Evolutionary conservation across 2,797 vertebrate genomes (phyloP).

Genomic region (Coranthus polyacanthus): DNA sequence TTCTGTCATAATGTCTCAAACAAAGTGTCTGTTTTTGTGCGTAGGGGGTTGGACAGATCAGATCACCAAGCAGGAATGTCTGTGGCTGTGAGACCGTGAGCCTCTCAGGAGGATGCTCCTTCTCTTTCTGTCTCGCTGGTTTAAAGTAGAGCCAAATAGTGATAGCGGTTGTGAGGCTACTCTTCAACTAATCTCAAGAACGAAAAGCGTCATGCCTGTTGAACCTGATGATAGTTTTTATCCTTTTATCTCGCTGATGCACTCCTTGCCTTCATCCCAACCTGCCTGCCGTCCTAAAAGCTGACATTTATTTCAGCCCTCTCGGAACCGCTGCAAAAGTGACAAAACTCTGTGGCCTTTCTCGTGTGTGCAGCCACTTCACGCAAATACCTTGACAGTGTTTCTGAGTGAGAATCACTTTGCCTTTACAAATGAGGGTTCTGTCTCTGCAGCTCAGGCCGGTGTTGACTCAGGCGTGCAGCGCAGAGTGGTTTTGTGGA

Average conservation of each 20-base stretch:
- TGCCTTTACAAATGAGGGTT: conserved; percentile 53
- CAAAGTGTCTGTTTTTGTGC: conserved; percentile 50
- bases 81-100: conserved; percentile 57
- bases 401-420: too few relatives aligned
- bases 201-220: conserved; percentile 47
- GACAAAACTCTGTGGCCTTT: conserved; percentile 26
- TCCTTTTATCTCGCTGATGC: conserved; percentile 14
- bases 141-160: conserved; percentile 50
- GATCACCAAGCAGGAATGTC: conserved; percentile 65
- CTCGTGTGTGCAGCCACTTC: conserved; percentile 13
- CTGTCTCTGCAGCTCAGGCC: too few relatives aligned
- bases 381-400: conserved; percentile 30
- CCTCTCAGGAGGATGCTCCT: too few relatives aligned
- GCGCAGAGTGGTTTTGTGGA: conserved; percentile 33
- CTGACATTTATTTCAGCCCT: conserved; percentile 26
- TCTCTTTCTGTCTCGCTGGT: conserved; percentile 58
- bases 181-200: conserved; percentile 62
- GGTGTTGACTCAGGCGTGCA: conserved; percentile 55
- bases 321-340: conserved; percentile 11
- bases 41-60: conserved; percentile 50
- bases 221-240: conserved; percentile 20
- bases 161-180: conserved; percentile 50
- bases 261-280: conserved; percentile 27
- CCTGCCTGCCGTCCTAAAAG: conserved; percentile 8
- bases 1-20: conserved; percentile 54